Percentiles rank a stretch among this genome's conserved stretches.
These are phyloP conservation scores for Dreissena rostriformis DNA, from an alignment of 1,140 invertebrate species.

Conservation along the genomic window DNA sequence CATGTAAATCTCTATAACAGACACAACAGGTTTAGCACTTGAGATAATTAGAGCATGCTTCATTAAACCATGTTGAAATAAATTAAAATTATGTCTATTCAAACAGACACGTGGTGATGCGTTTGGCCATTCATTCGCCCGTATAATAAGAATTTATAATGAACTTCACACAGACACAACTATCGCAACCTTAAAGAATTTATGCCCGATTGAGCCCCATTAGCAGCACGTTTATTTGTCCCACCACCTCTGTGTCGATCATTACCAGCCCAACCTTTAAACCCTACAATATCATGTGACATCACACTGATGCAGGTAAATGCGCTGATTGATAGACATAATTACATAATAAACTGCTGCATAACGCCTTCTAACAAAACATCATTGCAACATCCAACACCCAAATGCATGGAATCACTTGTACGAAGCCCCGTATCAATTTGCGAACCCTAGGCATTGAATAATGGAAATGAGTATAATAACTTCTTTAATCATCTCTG, in stretches of 20 bases:
- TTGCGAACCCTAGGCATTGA: slow-evolving; percentile 9
- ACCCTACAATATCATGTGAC: slow-evolving; percentile 29
- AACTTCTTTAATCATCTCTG: slow-evolving; percentile 27
- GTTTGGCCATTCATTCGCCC: neutral
- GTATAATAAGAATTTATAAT: slow-evolving; percentile 3
- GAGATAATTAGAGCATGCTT: no score
- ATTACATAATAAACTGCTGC: slow-evolving; percentile 41
- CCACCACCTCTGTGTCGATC: neutral
- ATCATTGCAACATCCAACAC: slow-evolving; percentile 40
- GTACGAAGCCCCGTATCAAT: slow-evolving; percentile 36
- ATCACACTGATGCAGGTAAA: slow-evolving; percentile 33
- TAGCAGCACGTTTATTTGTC: neutral
- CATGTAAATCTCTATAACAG: no score
- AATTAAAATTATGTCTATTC: no score
- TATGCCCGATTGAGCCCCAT: neutral
- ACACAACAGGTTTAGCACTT: no score
- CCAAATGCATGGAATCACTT: neutral
- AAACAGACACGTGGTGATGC: neutral
- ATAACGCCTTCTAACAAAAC: slow-evolving; percentile 11
- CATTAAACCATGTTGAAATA: no score
- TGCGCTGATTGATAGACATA: slow-evolving; percentile 24
- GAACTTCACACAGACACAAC: neutral
- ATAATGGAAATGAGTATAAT: slow-evolving; percentile 27
- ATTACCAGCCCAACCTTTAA: slow-evolving; percentile 30
- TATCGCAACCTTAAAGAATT: neutral